Base-by-base conservation (phyloP, 64 coral and sea anemone genomes). In the Dendronephthya gigantea region DNA sequence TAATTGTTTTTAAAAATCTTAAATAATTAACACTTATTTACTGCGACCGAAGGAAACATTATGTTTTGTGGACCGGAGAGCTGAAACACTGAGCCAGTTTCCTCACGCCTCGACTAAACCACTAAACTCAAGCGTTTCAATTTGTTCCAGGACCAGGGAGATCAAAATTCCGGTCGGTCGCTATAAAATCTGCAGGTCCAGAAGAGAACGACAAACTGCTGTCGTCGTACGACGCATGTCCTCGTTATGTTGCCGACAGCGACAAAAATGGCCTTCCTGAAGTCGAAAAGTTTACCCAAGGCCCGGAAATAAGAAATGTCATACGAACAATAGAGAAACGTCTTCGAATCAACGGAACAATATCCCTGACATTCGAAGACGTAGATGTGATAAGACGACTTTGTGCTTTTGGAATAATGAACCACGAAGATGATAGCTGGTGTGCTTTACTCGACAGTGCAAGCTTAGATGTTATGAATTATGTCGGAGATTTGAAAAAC, bases 401-500 rank as follows among this genome's bases (percentile, higher is more conserved):
- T 14, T 94, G 92, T 72, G 86, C 83, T 1, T 94, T 94, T 76
- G 82, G 85, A n/a, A 52, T 89, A 7, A 83, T 94, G 76, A 94
- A 90, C 49, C 82, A 88, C 22, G 49, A 84, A 1, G 88, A 88
- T 39, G 83, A 39, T 14, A 59, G 45, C 25, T 94, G 92, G 92
- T 94, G 92, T 16, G 37, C 82, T 12, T 17, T 94, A 35, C 84
- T 94, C 22, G 82, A 74, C 4, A 23, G 88, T 5, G 52, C 88
- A 34, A 86, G 88, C 52, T 17, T 89, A 5, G 52, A 85, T 8
- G 56, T 88, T 16, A 1, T 91, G 13, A 83, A 90, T 15, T 94
- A 91, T 82, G 84, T 83, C 8, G 37, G 19, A 1, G 92, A 94
- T 40, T 22, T 94, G 23, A 27, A 88, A 31, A 40, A 75, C 0